These are phyloP conservation scores for Struthio camelus DNA, from an alignment of 2,113 vertebrate genomes.

Conservation along the genomic window DNA sequence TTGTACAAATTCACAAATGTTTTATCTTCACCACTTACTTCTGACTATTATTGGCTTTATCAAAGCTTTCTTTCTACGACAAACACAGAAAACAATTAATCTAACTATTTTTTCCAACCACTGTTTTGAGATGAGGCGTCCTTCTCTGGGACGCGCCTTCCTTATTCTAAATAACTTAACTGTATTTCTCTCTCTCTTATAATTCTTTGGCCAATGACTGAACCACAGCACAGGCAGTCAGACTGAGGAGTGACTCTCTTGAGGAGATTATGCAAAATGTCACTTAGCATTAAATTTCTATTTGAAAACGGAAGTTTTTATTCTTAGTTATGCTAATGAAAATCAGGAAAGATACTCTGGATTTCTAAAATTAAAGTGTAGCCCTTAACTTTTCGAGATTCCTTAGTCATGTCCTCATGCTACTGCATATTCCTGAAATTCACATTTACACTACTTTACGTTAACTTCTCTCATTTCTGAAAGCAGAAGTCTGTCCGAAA, in stretches of 20 bases:
- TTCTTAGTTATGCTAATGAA: not conserved
- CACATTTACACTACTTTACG: not conserved
- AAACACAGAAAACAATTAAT: not conserved
- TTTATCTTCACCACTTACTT: not conserved
- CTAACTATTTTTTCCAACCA: not conserved
- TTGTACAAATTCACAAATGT: not conserved
- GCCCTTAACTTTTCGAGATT: not conserved
- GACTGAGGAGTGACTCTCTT: not conserved
- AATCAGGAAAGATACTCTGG: not conserved
- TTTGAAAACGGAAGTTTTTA: not conserved
- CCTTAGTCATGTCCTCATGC: not conserved
- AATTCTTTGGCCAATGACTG: not conserved
- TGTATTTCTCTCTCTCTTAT: rapidly evolving
- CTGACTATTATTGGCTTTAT: not conserved
- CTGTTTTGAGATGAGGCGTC: not conserved
- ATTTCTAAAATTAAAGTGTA: not conserved
- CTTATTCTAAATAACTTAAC: rapidly evolving
- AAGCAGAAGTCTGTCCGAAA: not conserved
- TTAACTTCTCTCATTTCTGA: not conserved
- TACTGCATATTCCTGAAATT: not conserved
- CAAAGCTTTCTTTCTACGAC: not conserved
- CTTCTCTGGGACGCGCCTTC: not conserved
- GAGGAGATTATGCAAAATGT: conserved; percentile 1
- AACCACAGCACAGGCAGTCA: not conserved
- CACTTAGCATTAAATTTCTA: not conserved